Evolutionary conservation across 2,797 vertebrate species (phyloP), one percentile per base, ranked within the genome.

Genomic region (Squalus acanthias): DNA sequence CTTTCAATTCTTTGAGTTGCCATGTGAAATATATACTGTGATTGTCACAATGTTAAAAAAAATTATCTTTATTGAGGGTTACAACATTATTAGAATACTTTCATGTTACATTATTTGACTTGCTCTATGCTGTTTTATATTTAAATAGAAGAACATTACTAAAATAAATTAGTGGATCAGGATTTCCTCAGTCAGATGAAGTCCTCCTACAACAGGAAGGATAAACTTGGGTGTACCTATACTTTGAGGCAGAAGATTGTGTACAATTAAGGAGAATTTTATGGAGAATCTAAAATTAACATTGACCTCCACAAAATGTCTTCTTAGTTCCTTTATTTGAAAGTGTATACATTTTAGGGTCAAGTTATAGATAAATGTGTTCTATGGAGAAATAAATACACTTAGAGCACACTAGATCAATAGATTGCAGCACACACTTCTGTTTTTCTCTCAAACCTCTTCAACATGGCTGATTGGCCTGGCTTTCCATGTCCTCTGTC

Each of bases 1-100:
- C 26, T 74, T 95, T 53, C 26, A 76, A 26, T 33, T 72, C 67
- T 57, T 60, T 33, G 70, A 95, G 50, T 57, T 95, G 70, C 39
- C 26, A 74, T 57, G 94, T 95, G 50, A 95, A 95, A 76, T 95
- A 22, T 67, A 24, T 39, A 93, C n/a, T 76, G 13, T 95, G 46
- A 76, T 76, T 76, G 57, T 74, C 70, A 57, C 94, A 57, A 95
- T 95, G 46, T 53, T 95, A 76, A 95, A 57, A 74, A 24, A 6
- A 72, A 91, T 74, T 17, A 72, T 60, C 50, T 95, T 95, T 95
- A 57, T 29, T 74, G 29, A n/a, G 70, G 70, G 70, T 53, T 57
- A 46, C 13, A 15, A 85, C 20, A 39, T 69, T 67, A 39, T 53
- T 74, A 95, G 94, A 72, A 95, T 76, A 74, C 24, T 26, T 57